Evolutionary conservation across 2,888 invertebrate species (phyloP).

Genomic region (Chrysolina haemoptera): DNA sequence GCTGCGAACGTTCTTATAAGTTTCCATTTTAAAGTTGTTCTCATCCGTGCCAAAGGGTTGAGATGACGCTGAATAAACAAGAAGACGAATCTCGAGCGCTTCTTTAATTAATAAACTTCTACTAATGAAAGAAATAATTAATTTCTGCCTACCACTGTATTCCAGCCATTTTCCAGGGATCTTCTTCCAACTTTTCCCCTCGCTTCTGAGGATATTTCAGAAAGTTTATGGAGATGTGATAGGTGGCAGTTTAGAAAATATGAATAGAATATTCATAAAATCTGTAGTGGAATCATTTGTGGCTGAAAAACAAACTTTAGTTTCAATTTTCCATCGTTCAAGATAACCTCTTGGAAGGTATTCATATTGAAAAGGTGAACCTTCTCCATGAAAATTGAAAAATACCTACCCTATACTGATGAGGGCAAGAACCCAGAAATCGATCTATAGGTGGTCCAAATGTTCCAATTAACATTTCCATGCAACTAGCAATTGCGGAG

Average conservation of each 20-base stretch:
- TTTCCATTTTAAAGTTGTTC: conserved; percentile 69
- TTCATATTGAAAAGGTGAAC: no score
- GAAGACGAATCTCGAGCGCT: conserved; percentile 69
- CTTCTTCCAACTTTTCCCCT: conserved; percentile 46
- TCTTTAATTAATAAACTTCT: conserved; percentile 72
- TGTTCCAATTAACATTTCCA: no score
- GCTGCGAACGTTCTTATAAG: conserved; percentile 66
- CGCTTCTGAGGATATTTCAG: background rate
- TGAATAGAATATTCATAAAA: no score
- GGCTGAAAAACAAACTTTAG: no score
- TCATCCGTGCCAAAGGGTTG: conserved; percentile 69
- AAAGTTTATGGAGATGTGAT: conserved; percentile 1
- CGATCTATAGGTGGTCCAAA: no score
- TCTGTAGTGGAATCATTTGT: no score
- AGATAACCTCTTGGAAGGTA: no score
- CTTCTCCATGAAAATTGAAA: no score
- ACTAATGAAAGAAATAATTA: conserved; percentile 72
- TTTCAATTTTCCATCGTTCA: no score
- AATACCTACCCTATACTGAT: no score
- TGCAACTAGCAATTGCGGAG: no score
- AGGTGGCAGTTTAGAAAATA: background rate
- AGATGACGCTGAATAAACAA: conserved; percentile 70
- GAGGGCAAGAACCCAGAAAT: no score
- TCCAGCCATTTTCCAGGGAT: conserved; percentile 56
- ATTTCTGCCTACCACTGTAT: conserved; percentile 69